phyloP scores from a whole-genome alignment of 2,888 invertebrate genomes.

The Ectemnius cavifrons region DNA sequence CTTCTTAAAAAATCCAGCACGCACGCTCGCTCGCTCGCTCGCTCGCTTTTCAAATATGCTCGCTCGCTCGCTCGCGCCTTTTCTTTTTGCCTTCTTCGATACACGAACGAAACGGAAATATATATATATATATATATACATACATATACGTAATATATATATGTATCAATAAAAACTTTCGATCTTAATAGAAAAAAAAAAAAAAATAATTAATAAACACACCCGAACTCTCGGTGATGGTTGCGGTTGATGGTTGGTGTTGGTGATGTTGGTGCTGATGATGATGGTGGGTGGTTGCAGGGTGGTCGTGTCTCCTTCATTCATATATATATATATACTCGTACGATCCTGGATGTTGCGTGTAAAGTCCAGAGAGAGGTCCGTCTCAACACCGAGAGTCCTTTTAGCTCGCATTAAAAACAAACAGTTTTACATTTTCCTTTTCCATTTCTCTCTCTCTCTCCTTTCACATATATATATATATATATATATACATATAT shows the following conservation, averaged over 20 bases:
- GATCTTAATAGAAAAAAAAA: slow-evolving; percentile 22
- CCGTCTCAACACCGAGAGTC: slow-evolving; percentile 75
- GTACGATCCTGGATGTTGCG: too few species aligned
- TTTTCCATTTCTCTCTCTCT: slow-evolving; percentile 31
- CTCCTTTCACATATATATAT: slow-evolving; percentile 9
- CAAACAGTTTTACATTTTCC: slow-evolving; percentile 43
- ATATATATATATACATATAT: slow-evolving; percentile 14
- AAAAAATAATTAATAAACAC: too few species aligned
- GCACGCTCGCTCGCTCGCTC: too few species aligned
- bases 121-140: slow-evolving; percentile 53
- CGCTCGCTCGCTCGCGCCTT: slow-evolving; percentile 18
- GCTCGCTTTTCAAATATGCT: too few species aligned
- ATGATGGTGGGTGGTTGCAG: too few species aligned
- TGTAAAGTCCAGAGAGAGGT: too few species aligned
- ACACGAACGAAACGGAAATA: slow-evolving; percentile 64
- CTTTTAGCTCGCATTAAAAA: slow-evolving; percentile 43
- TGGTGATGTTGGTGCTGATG: too few species aligned
- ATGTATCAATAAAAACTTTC: slow-evolving; percentile 11
- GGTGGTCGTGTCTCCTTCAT: too few species aligned
- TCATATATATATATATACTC: too few species aligned
- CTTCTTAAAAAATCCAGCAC: too few species aligned
- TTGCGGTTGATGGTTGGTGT: too few species aligned
- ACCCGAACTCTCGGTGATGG: slow-evolving; percentile 43
- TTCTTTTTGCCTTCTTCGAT: slow-evolving; percentile 41
- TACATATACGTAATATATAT: slow-evolving; percentile 43